Conservation (phyloP, 1,140 invertebrate genomes). For the Drosophila guanche region DNA sequence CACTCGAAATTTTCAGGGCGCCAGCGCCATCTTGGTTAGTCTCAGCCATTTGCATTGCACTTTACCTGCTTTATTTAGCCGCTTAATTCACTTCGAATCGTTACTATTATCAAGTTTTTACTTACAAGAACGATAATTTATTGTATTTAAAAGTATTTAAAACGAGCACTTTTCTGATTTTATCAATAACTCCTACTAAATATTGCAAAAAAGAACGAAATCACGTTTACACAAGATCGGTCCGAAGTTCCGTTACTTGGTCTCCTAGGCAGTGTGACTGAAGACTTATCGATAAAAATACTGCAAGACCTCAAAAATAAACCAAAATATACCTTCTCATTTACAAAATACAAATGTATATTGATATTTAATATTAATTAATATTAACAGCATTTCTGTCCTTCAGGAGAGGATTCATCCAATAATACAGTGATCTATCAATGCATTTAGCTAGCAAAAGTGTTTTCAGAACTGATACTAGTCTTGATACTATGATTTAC, state of each 20-base stretch:
- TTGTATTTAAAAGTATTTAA: constrained; percentile 38
- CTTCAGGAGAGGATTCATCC: no score
- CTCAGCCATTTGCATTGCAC: constrained; percentile 64
- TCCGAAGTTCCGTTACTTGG: constrained; percentile 60
- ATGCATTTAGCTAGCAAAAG: no score
- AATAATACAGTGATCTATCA: no score
- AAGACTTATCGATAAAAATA: constrained; percentile 23
- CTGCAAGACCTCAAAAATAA: neutral
- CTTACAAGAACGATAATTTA: constrained; percentile 36
- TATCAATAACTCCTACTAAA: constrained; percentile 23
- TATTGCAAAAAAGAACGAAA: constrained; percentile 49
- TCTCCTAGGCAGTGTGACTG: constrained; percentile 11
- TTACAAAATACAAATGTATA: no score
- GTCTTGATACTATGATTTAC: no score
- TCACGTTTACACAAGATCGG: constrained; percentile 67
- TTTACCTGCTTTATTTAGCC: constrained; percentile 6
- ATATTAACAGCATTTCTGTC: no score
- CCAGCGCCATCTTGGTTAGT: constrained; percentile 70
- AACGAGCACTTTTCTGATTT: constrained; percentile 28
- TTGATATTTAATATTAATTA: no score
- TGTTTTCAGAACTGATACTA: no score
- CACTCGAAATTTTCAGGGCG: constrained; percentile 53
- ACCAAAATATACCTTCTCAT: constrained; percentile 4
- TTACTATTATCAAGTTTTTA: constrained; percentile 5
- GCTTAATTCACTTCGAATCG: neutral